phyloP scores from a whole-genome alignment of 64 coral and sea anemone species.

The Platygyra sinensis region DNA sequence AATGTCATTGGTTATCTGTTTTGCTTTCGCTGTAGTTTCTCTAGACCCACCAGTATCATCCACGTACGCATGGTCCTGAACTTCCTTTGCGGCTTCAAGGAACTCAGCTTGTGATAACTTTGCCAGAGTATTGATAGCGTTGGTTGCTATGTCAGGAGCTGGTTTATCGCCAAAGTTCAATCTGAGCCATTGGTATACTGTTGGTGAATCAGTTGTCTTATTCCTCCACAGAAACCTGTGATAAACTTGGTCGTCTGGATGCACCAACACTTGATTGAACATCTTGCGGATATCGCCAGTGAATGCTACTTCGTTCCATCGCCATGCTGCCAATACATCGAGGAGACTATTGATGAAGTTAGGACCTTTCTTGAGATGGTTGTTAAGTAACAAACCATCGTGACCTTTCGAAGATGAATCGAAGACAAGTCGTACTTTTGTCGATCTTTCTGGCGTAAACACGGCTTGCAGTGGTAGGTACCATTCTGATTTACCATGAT shows the following conservation, averaged over 20 bases:
- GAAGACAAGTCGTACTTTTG: slow-evolving; percentile 29
- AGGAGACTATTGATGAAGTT: slow-evolving; percentile 8
- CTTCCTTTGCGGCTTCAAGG: too few relatives aligned
- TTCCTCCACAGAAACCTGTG: not conserved
- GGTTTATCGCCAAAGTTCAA: slow-evolving; percentile 71
- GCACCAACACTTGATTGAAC: slow-evolving; percentile 19
- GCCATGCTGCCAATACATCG: not conserved
- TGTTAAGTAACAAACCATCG: slow-evolving; percentile 10
- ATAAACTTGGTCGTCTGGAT: not conserved
- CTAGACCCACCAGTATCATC: too few relatives aligned
- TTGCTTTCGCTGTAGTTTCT: too few relatives aligned
- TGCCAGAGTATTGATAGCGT: too few relatives aligned
- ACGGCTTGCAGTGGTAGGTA: slow-evolving; percentile 24
- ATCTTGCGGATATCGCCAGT: slow-evolving; percentile 39
- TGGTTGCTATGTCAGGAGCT: slow-evolving; percentile 64
- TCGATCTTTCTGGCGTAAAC: not conserved
- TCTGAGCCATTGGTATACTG: not conserved
- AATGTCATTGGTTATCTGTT: too few relatives aligned
- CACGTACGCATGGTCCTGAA: too few relatives aligned
- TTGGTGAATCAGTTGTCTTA: not conserved
- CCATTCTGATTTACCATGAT: slow-evolving; percentile 13
- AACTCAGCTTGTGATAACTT: too few relatives aligned
- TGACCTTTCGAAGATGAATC: slow-evolving; percentile 39
- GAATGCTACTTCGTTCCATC: slow-evolving; percentile 19
- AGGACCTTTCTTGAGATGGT: slow-evolving; percentile 27